Evolutionary conservation across 2,888 invertebrate genomes (phyloP), one percentile per base, ranked within the genome.

Genomic region (Macrosiphum euphorbiae): DNA sequence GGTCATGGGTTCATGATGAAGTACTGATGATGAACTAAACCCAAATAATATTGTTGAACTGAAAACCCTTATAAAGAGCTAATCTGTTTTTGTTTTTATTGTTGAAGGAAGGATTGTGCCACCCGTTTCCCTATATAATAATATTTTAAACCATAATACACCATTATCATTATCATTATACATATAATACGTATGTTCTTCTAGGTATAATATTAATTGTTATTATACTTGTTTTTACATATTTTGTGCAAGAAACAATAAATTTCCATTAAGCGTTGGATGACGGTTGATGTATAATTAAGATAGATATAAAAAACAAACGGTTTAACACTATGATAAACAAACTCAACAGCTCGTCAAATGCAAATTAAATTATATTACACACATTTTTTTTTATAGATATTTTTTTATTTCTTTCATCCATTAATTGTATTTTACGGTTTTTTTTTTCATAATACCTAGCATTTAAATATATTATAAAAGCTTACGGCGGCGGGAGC

Each of bases 291-390:
- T 44, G 28, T 55, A n/a, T 55, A 78, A 88, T 88, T 52, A 88
- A 78, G 55, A 55, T 55, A 24, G 47, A 86, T 61, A 52, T 26
- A 35, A 52, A 84, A 91, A 13, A 90, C 26, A 90, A 52, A 55
- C 24, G 10, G 1, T 7, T 16, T 50, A 8, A 90, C 28, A 78
- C 28, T 55, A 28, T 47, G 44, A 47, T n/a, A 52, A 88, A 88
- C 55, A 8, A 88, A 55, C 20, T 52, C 26, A 24, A 55, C 88
- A 52, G 78, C 78, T 88, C 92, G 88, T 88, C 92, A 88, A 44
- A 78, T 41, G 24, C 41, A 88, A 92, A 92, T 92, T 92, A 88
- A 92, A 88, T 92, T 88, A 92, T 87, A 24, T 35, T 10, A 41
- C 8, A 44, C 55, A 20, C 7, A n/a, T n/a, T 47, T 20, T 52